Percentiles rank a stretch among this genome's conserved stretches.
Evolutionary conservation across 2,888 invertebrate genomes (phyloP).

Genomic region (Melanostoma mellinum): DNA sequence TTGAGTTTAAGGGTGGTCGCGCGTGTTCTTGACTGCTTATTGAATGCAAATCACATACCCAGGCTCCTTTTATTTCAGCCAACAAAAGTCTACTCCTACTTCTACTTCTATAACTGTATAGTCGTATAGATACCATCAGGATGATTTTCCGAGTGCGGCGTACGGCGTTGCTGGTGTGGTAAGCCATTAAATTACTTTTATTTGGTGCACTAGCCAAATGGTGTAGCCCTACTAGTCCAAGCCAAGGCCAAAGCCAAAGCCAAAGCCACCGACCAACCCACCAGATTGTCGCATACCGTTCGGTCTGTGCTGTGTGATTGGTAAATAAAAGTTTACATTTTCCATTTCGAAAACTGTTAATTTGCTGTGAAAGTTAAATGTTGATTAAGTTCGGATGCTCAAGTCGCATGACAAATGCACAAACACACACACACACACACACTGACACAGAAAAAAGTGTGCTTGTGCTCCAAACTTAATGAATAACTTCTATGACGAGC

Average conservation of each 20-base stretch:
- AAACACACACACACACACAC: slow-evolving; percentile 18
- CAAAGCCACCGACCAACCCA: not conserved
- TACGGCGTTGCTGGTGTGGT: slow-evolving; percentile 12
- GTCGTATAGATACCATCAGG: slow-evolving; percentile 7
- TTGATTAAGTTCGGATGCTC: slow-evolving; percentile 60
- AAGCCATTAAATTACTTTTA: slow-evolving; percentile 66
- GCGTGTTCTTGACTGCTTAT: slow-evolving; percentile 73
- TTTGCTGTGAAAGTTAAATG: slow-evolving; percentile 64
- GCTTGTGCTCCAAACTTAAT: slow-evolving; percentile 45
- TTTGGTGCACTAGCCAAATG: slow-evolving; percentile 51
- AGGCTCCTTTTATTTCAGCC: not conserved
- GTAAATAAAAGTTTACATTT: slow-evolving; percentile 65
- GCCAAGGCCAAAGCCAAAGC: not conserved
- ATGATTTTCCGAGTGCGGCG: slow-evolving; percentile 2
- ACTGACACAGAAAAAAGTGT: not conserved
- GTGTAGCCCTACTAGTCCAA: not conserved
- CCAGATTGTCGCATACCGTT: slow-evolving; percentile 39
- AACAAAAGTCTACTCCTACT: not conserved
- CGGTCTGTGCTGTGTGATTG: slow-evolving; percentile 22
- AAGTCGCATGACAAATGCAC: slow-evolving; percentile 57
- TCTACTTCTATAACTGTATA: not conserved
- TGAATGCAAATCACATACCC: slow-evolving; percentile 72
- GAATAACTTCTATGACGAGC: slow-evolving; percentile 64
- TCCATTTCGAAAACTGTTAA: slow-evolving; percentile 59
- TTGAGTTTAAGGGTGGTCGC: slow-evolving; percentile 73